Base-by-base conservation (phyloP, 2,113 vertebrate species). In the Micronisus gabar region DNA sequence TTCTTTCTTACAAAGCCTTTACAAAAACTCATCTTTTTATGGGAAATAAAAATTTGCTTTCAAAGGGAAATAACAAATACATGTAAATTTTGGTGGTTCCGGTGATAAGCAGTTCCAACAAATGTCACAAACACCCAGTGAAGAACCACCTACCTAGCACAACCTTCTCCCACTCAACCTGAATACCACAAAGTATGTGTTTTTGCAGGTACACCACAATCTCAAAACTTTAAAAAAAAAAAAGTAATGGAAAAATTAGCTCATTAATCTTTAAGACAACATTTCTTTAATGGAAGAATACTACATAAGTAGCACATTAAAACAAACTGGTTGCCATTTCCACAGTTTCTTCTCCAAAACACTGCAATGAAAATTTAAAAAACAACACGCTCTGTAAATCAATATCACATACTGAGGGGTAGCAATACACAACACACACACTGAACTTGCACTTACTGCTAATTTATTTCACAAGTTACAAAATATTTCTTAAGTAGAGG, bases 41-140 rank as follows among this genome's bases (percentile, higher is more conserved):
- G 94, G 92, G 97, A 95, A 94, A 95, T 91, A 94, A 97, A 98
- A 97, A 97, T 95, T 93, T 97, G 93, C 94, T 97, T 97, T 96
- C 86, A 93, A 95, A 95, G 90, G 94, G 92, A 98, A 98, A 97
- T 97, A 97, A 97, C 88, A 98, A 96, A 95, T 94, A 87, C 89
- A 92, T 95, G 94, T 85, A 97, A 97, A 97, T 97, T 97, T 97
- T 95, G 95, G 92, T 89, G 97, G 95, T 90, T 94, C 93, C 43
- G 52, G 65, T 94, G 95, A 98, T 95, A 98, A 97, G 95, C 93
- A 95, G 93, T 96, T 97, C 73, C 92, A 98, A 96, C 91, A 98
- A 98, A 97, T 93, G 96, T 95, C 95, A 98, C 93, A 96, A 97
- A 97, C 89, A 96, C 65, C 36, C 48, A 76, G 83, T 50, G 82